These are phyloP conservation scores for Latrodectus geometricus DNA, from an alignment of 1,140 invertebrate species.

Conservation along the genomic window DNA sequence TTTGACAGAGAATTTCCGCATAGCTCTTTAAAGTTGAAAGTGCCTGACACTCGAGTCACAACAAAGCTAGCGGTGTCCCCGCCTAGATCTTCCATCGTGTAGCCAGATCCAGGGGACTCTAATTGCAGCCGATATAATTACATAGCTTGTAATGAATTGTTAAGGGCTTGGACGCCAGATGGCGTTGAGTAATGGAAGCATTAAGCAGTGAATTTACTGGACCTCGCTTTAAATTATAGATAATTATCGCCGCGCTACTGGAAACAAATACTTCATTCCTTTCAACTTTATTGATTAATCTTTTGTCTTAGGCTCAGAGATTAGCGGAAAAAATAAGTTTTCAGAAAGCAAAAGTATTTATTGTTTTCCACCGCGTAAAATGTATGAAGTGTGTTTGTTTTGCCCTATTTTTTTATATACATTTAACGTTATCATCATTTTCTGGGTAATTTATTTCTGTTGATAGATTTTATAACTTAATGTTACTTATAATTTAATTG, in stretches of 20 bases:
- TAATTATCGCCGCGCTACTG: constrained; percentile 58
- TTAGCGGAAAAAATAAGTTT: constrained; percentile 6
- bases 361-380: constrained; percentile 39
- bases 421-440: constrained; percentile 21
- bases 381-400: not conserved
- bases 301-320: not conserved
- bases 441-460: constrained; percentile 44
- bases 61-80: constrained; percentile 32
- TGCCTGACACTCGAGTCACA: constrained; percentile 52
- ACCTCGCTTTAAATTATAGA: constrained; percentile 59
- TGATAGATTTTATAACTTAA: not conserved
- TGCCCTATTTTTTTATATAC: constrained; percentile 6
- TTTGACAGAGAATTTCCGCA: constrained; percentile 55
- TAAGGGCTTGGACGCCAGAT: constrained; percentile 56
- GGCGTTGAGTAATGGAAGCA: constrained; percentile 55
- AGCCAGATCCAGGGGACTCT: constrained; percentile 47
- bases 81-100: constrained; percentile 34
- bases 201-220: constrained; percentile 24
- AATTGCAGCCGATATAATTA: constrained; percentile 61
- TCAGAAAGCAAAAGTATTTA: constrained; percentile 22
- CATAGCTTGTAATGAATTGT: constrained; percentile 56
- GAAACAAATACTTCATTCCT: constrained; percentile 61
- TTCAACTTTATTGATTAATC: constrained; percentile 58
- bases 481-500: not conserved
- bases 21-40: constrained; percentile 52